Evolutionary conservation across 2,797 vertebrate species (phyloP), one percentile per base, ranked within the genome.

Genomic region (Telmatherina bonti): DNA sequence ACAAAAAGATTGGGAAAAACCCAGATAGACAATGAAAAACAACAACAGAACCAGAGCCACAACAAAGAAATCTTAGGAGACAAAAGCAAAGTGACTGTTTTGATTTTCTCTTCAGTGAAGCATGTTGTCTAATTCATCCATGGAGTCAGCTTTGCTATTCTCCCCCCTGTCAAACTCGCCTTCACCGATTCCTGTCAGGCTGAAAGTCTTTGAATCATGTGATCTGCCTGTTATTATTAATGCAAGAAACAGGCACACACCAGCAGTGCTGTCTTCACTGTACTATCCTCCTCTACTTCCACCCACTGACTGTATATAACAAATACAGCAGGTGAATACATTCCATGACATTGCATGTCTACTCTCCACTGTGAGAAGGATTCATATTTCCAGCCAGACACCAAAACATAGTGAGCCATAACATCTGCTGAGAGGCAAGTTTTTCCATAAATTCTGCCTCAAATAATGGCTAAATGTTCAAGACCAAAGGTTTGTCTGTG

Each of bases 271-370:
- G 35, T 79, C 61, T 24, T 49, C 30, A 62, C 29, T 67, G 38
- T 45, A 41, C 67, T 24, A 41, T 62, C 13, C 59, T 27, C 36
- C 56, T 74, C 70, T 51, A 27, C 67, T 55, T 76, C 72, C 80
- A 82, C 69, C 82, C 70, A 84, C 71, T 64, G 11, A 61, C 66
- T 71, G 52, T 18, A 73, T 57, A 15, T 67, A 70, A 84, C 77
- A 87, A 85, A 87, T 47, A 67, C 62, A 85, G 68, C 60, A 76
- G 74, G 73, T 77, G 78, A 84, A 85, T 69, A 71, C 69, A 74
- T 72, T 80, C 49, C 69, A 72, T 47, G 45, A 22, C 45, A 47
- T 22, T 47, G 76, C 26, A 27, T 75, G 72, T 76, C 68, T 56
- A 33, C 69, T 22, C 74, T 78, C 76, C 67, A 79, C 79, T 68